Conservation (phyloP, 2,888 invertebrate species). For the Leucania comma region DNA sequence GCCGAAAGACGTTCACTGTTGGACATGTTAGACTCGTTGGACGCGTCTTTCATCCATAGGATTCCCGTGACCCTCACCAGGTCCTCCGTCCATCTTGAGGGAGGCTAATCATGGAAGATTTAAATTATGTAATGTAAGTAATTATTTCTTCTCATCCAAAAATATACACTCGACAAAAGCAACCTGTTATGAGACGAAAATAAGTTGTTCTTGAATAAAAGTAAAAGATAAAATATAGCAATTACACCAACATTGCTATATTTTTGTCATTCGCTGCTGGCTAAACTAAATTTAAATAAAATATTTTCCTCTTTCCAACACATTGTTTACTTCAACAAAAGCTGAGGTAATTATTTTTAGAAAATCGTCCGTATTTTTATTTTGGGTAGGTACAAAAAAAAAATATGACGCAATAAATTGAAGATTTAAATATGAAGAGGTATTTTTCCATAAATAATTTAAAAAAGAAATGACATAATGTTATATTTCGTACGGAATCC, state of each 20-base stretch:
- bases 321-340: neutral
- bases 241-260: no score
- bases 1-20: no score
- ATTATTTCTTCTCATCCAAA: neutral
- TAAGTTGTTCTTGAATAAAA: neutral
- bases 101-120: no score
- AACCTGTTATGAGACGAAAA: neutral
- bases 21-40: no score
- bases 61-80: no score
- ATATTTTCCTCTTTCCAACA: neutral
- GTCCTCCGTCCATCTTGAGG: no score
- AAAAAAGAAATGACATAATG: neutral
- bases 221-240: no score
- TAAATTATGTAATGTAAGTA: no score
- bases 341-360: neutral
- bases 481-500: slow-evolving; percentile 22
- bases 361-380: neutral
- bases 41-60: no score
- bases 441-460: neutral
- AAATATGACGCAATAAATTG: neutral
- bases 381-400: neutral
- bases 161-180: neutral
- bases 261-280: neutral
- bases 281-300: neutral
- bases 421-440: neutral